Conservation (phyloP, 30 jellyfish, hydroid and myxozoan species). For the Turritopsis rubra region DNA sequence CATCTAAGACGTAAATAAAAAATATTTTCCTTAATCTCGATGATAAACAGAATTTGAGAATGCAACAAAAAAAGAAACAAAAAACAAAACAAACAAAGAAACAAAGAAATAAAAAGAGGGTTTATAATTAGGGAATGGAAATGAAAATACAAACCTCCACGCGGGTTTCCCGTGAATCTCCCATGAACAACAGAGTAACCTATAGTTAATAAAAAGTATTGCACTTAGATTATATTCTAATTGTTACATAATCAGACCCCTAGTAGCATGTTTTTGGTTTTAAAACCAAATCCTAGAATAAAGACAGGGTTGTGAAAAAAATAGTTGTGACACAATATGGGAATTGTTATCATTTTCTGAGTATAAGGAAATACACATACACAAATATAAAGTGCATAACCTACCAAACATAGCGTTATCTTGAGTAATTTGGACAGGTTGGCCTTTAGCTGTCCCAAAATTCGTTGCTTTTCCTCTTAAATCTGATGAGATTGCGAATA, state of each 20-base stretch:
- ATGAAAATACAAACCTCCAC: constrained; percentile 6
- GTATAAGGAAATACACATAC: too few relatives aligned
- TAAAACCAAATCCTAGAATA: too few relatives aligned
- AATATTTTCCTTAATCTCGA: neutral
- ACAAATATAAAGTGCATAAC: too few relatives aligned
- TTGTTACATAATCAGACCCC: too few relatives aligned
- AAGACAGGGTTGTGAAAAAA: too few relatives aligned
- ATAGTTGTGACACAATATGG: too few relatives aligned
- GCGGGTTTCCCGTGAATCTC: neutral
- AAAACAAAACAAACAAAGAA: neutral
- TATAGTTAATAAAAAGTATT: neutral
- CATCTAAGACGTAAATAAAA: neutral
- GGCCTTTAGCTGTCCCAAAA: neutral
- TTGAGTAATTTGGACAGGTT: neutral
- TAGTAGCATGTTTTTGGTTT: too few relatives aligned
- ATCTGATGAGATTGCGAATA: neutral
- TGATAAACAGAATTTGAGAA: too few relatives aligned
- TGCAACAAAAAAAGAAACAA: neutral
- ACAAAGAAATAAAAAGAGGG: neutral
- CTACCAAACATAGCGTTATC: neutral
- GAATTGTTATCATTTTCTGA: too few relatives aligned
- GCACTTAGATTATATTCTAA: neutral
- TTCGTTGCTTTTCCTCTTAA: neutral
- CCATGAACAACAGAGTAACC: constrained; percentile 8
- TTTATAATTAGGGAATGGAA: neutral